Base-by-base conservation (phyloP, 2,888 invertebrate genomes). In the Uropetala carovei region DNA sequence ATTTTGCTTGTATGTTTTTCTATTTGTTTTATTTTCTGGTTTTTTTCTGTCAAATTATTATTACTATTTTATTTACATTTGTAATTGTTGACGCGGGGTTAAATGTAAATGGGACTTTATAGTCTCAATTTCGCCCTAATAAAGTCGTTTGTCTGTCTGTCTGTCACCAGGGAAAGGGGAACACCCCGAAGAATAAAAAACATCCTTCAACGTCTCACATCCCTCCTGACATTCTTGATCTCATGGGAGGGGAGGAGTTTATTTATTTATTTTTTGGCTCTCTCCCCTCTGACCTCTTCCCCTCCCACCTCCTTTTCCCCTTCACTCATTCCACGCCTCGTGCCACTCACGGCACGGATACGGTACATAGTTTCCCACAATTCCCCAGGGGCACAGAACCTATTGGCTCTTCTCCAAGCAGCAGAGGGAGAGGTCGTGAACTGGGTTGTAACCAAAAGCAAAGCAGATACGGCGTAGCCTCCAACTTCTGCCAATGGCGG, bases 321-420 rank as follows among this genome's bases (percentile, higher is more conserved):
- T 22, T n/a, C 22, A n/a, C 22, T 68, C n/a, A 68, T 68, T 22
- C 68, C 68, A n/a, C 68, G 68, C 68, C 75, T 75, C 75, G 27
- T 75, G 22, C 75, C 75, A 75, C 75, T 68, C 68, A 2, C 16
- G 22, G 68, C 68, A 68, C 22, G 75, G 75, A 22, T 22, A 75
- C 75, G 75, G 75, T 22, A 27, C 75, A 75, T 75, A 75, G n/a
- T 75, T 75, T 75, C 75, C 75, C 75, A 75, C n/a, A 75, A 75
- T 75, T 75, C 75, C 75, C 75, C 22, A 75, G 22, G 75, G 22
- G 22, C 75, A 75, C 22, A 22, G 27, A 27, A 27, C 75, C 75
- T 22, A 75, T 75, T 75, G 75, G 75, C 75, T 75, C 75, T 75
- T 11, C 75, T 75, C 75, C 75, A 75, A 75, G 22, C 75, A 75